Base-by-base conservation (phyloP, 2,888 invertebrate genomes). In the Athetis lepigone region DNA sequence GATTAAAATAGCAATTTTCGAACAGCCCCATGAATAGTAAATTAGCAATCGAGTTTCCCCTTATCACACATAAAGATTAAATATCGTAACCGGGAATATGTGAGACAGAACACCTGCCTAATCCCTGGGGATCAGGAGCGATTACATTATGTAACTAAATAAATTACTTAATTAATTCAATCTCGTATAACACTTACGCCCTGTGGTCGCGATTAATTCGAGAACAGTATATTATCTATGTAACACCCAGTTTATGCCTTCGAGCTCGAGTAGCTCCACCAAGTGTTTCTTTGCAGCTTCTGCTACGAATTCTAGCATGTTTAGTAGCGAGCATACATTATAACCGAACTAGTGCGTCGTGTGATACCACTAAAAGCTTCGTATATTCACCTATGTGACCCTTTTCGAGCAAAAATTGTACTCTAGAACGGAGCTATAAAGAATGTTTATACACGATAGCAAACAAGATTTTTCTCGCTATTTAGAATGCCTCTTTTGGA, bases 401-500 rank as follows among this genome's bases (percentile, higher is more conserved):
- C 37, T 74, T 67, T 65, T 58, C 46, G 63, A 73, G 74, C 71
- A 71, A 86, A n/a, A 85, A 85, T 79, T 88, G 76, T 76, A 82
- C 85, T 85, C 78, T 85, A 82, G 67, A 66, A 67, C 75, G 72
- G 70, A 56, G 79, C 61, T 70, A 82, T 82, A 88, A 85, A 84
- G 85, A 80, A 81, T 83, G 83, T 87, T 84, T 85, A 85, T 75
- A 80, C 65, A 75, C 64, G 73, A 72, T 64, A 68, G 64, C 55
- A 71, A 79, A 74, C 71, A 69, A 79, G 67, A 73, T 79, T 81
- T 65, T 72, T 69, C 78, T 71, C 67, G 50, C 64, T 60, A 70
- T 73, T 81, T 80, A 81, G 82, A 85, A 85, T 85, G 84, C 85
- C 83, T 85, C 88, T 92, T 91, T 89, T 85, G 86, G 88, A 87